Percentiles rank a stretch among this genome's conserved stretches.
Conservation (phyloP, 2,888 invertebrate genomes). For the Dyspetes luteomarginatus region DNA sequence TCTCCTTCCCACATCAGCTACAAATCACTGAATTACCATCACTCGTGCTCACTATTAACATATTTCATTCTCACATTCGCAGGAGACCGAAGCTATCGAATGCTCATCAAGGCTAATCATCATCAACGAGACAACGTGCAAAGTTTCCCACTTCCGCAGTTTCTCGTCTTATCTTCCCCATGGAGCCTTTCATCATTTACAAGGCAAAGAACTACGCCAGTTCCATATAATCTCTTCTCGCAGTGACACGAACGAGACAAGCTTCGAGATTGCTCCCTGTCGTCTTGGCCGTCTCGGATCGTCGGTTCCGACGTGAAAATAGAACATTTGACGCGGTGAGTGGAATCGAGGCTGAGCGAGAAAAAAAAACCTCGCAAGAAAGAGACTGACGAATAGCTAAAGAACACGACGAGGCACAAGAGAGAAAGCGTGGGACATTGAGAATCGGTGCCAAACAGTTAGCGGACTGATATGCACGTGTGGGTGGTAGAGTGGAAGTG, state of each 20-base stretch:
- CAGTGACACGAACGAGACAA: neutral
- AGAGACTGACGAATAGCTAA: neutral
- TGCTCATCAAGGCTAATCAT: neutral
- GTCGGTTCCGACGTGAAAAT: constrained; percentile 38
- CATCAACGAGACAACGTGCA: neutral
- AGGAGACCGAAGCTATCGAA: constrained; percentile 8
- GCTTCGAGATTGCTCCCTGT: constrained; percentile 26
- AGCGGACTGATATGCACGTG: constrained; percentile 1
- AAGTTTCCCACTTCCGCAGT: neutral
- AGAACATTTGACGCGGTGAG: constrained; percentile 30
- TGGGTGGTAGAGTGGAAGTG: neutral
- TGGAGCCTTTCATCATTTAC: constrained; percentile 12
- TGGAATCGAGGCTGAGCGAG: neutral
- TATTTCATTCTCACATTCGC: constrained; percentile 10
- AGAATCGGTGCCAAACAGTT: constrained; percentile 1
- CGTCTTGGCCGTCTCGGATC: constrained; percentile 24
- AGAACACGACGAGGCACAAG: neutral
- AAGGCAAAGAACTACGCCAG: neutral
- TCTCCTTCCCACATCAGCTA: neutral
- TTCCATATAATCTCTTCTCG: constrained; percentile 1
- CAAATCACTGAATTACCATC: neutral
- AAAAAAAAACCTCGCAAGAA: constrained; percentile 3
- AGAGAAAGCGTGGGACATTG: constrained; percentile 13
- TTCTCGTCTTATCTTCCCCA: constrained; percentile 11
- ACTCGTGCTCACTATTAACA: neutral